Evolutionary conservation across 1,140 invertebrate genomes (phyloP).

Genomic region (Telenomus remus): DNA sequence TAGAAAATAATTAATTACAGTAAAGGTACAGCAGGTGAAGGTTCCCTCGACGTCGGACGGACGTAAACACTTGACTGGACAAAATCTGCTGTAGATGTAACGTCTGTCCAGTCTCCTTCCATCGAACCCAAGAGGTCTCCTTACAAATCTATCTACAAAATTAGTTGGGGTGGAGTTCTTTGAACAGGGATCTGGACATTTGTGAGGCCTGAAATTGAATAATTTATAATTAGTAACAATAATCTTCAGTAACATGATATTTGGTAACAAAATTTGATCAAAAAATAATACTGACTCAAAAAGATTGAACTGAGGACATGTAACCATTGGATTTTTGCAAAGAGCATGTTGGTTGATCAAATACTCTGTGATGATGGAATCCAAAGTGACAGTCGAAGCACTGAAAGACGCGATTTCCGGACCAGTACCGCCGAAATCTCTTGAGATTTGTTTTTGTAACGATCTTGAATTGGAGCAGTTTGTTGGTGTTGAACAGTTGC

Average conservation of each 20-base stretch:
- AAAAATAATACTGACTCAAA: conserved; percentile 79
- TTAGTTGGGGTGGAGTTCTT: conserved; percentile 83
- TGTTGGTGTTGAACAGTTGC: conserved; percentile 23
- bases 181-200: conserved; percentile 91
- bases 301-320: conserved; percentile 92
- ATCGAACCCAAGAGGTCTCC: conserved; percentile 76
- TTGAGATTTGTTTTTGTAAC: conserved; percentile 82
- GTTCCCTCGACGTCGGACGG: conserved; percentile 84
- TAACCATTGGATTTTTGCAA: conserved; percentile 94
- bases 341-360: conserved; percentile 96
- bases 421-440: conserved; percentile 65
- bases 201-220: conserved; percentile 85
- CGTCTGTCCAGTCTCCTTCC: conserved; percentile 82
- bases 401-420: conserved; percentile 65
- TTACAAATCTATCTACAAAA: conserved; percentile 79
- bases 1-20: conserved; percentile 71
- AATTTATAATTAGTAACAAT: conserved; percentile 22
- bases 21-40: conserved; percentile 89
- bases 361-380: conserved; percentile 96
- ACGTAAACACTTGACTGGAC: conserved; percentile 88
- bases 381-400: conserved; percentile 81
- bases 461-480: conserved; percentile 69
- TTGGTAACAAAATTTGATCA: not conserved
- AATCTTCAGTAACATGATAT: conserved; percentile 12
- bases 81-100: conserved; percentile 92